Conservation (phyloP, 1,140 invertebrate species). For the Pollicipes pollicipes region DNA sequence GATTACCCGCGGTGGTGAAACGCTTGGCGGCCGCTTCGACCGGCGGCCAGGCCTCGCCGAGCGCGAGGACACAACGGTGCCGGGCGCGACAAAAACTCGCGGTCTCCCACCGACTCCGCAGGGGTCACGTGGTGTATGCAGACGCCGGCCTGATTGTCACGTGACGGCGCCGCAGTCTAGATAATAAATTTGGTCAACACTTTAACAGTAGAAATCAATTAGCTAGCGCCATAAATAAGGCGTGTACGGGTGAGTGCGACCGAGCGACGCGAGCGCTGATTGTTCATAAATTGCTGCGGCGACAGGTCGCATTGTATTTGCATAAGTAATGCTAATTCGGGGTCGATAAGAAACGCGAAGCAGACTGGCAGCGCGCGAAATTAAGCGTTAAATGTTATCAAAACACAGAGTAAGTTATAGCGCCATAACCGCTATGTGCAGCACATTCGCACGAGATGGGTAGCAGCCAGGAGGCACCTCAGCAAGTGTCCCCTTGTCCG, state of each 20-base stretch:
- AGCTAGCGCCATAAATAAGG: constrained; percentile 4
- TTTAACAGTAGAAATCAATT: constrained; percentile 5
- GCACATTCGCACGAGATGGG: too few species aligned
- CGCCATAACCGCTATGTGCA: too few species aligned
- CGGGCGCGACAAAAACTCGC: neutral
- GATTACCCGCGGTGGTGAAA: too few species aligned
- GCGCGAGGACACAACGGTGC: too few species aligned
- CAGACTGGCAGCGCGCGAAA: neutral
- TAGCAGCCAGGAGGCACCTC: too few species aligned
- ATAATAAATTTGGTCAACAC: constrained; percentile 2
- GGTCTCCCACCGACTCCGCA: too few species aligned
- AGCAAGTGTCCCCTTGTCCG: too few species aligned
- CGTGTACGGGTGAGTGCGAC: neutral
- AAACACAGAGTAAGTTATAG: neutral
- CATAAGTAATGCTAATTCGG: constrained; percentile 1
- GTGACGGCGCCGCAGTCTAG: neutral
- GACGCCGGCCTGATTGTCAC: neutral
- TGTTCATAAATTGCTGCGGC: neutral
- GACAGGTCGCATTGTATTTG: constrained; percentile 1
- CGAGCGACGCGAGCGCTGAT: neutral
- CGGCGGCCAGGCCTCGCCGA: too few species aligned
- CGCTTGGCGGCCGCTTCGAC: too few species aligned
- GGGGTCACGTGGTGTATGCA: neutral
- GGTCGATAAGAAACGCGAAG: neutral
- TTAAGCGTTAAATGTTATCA: neutral